Percentiles rank a stretch among this genome's conserved stretches.
phyloP scores from a whole-genome alignment of 1,140 invertebrate species.

The Anthonomus grandis region DNA sequence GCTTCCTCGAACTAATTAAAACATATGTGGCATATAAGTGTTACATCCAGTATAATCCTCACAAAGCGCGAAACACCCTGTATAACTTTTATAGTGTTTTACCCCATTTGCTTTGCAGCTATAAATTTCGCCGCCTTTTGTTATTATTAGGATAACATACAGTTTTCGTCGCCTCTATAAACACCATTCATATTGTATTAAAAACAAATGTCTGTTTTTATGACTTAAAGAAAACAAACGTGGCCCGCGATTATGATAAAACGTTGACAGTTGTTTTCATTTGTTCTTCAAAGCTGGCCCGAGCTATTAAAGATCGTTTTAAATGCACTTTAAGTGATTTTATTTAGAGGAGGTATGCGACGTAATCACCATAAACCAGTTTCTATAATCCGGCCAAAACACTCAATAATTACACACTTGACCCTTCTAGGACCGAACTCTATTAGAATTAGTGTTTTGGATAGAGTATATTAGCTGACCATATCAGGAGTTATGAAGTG shows the following conservation, averaged over 20 bases:
- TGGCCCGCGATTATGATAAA: slow-evolving; percentile 2
- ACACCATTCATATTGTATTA: slow-evolving; percentile 8
- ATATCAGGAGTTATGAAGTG: slow-evolving; percentile 31
- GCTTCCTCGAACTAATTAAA: too few species aligned
- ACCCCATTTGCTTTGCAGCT: not conserved
- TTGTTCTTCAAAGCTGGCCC: slow-evolving; percentile 2
- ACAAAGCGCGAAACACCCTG: too few species aligned
- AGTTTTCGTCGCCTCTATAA: slow-evolving; percentile 9
- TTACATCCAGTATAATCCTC: too few species aligned
- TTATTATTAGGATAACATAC: slow-evolving; percentile 17
- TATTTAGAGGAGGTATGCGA: too few species aligned
- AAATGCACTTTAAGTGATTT: too few species aligned
- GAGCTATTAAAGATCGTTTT: too few species aligned
- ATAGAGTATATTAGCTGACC: slow-evolving; percentile 27
- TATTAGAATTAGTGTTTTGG: slow-evolving; percentile 20
- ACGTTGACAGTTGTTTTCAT: slow-evolving; percentile 17
- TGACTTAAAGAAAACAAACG: slow-evolving; percentile 16
- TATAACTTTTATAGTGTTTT: slow-evolving; percentile 1
- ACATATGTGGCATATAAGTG: too few species aligned
- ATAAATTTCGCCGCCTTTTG: slow-evolving; percentile 5
- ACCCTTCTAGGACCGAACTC: slow-evolving; percentile 8
- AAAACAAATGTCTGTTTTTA: slow-evolving; percentile 18
- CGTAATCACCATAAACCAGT: slow-evolving; percentile 16
- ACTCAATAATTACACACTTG: slow-evolving; percentile 18
- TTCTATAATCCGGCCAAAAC: slow-evolving; percentile 8